Evolutionary conservation across 1,140 invertebrate genomes (phyloP).

Genomic region (Drosophila leontia): DNA sequence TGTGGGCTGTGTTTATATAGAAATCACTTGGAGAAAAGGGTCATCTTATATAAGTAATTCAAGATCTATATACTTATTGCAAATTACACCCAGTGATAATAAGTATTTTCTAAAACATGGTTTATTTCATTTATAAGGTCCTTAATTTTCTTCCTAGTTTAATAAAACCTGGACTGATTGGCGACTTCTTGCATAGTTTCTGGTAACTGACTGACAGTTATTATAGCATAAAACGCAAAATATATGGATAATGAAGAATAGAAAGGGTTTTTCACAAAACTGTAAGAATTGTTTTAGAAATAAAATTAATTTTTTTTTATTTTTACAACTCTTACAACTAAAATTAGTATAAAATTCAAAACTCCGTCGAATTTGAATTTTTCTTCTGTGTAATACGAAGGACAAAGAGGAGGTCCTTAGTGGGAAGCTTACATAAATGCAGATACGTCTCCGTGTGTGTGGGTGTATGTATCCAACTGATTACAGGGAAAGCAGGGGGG

Average conservation of each 20-base stretch:
- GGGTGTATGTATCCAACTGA: conserved; percentile 71
- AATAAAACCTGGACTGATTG: no score
- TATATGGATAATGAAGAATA: no score
- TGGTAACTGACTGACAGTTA: no score
- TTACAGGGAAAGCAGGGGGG: conserved; percentile 46
- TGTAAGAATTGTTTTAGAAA: no score
- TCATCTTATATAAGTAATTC: neutral
- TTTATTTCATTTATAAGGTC: no score
- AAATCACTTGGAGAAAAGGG: conserved; percentile 8
- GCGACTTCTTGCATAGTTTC: no score
- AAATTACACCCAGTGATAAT: no score
- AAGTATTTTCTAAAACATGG: no score
- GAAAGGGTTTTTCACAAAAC: no score
- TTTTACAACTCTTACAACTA: neutral
- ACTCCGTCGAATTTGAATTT: neutral
- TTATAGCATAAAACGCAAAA: no score
- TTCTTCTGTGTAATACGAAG: conserved; percentile 1
- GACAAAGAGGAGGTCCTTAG: conserved; percentile 3
- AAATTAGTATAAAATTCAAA: neutral
- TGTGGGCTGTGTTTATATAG: neutral
- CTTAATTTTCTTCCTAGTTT: no score
- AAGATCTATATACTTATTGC: neutral
- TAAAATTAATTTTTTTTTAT: no score
- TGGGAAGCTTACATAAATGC: conserved; percentile 31
- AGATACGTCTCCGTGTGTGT: conserved; percentile 18